Evolutionary conservation across 2,888 invertebrate species (phyloP), one percentile per base, ranked within the genome.

Genomic region (Diarsia mendica): DNA sequence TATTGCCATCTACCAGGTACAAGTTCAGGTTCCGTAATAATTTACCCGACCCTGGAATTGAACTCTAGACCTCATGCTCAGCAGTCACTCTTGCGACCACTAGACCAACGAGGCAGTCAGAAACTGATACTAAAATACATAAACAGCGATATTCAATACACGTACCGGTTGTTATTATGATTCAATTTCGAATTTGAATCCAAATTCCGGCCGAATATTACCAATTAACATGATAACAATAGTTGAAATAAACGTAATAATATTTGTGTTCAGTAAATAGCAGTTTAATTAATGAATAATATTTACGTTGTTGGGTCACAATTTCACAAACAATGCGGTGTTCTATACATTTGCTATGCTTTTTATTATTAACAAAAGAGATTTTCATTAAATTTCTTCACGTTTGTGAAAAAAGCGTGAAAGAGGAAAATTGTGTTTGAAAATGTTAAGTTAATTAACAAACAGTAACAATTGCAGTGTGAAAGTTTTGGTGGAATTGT

Each of bases 251-350:
- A 76, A 68, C 77, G n/a, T n/a, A n/a, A 65, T 23, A 64, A 68
- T 68, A 68, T 65, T 80, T 63, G 64, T 20, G 48, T 58, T 44
- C 58, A 65, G 58, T 75, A 75, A 81, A 75, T 74, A 78, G 23
- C 51, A 58, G 39, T 61, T n/a, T n/a, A n/a, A n/a, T 61, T 66
- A 61, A 13, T 39, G 58, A 58, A 46, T 46, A 48, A 48, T 63
- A 75, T 80, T 67, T 49, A 75, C 53, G 44, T 75, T 55, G 13
- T 13, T 49, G 20, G 44, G 20, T 49, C n/a, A 75, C n/a, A n/a
- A n/a, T n/a, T n/a, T n/a, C n/a, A n/a, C 81, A 75, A 67, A 33
- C 61, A 75, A 75, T 80, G 33, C 23, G 8, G 61, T 55, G 18
- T 49, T 48, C 15, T 46, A 66, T 61, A 77, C 63, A 72, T 77